Percentiles rank a stretch among this genome's conserved stretches.
Evolutionary conservation across 2,113 vertebrate species (phyloP).

Genomic region (Hippocampus abdominalis): DNA sequence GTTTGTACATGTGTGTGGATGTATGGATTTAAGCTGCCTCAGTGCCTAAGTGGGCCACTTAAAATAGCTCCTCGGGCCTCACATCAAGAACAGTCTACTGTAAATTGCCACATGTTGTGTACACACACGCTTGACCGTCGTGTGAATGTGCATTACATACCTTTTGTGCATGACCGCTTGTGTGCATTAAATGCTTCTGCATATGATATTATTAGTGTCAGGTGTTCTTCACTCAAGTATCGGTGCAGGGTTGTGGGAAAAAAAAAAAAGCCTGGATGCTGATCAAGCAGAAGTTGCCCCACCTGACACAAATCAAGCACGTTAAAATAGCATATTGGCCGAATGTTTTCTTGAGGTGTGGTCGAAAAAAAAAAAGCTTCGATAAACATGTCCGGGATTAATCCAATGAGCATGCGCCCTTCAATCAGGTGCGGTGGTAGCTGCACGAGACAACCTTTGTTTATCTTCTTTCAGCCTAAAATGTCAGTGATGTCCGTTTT

Average conservation of each 20-base stretch:
- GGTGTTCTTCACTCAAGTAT: slow-evolving; percentile 23
- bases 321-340: no score
- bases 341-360: no score
- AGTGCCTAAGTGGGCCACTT: slow-evolving; percentile 69
- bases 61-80: slow-evolving; percentile 51
- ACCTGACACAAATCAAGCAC: no score
- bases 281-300: slow-evolving; percentile 6
- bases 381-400: no score
- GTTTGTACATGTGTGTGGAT: slow-evolving; percentile 31
- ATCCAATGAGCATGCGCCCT: no score
- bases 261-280: slow-evolving; percentile 9
- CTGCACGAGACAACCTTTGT: no score
- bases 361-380: no score
- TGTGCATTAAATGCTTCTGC: slow-evolving; percentile 17
- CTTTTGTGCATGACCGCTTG: slow-evolving; percentile 7
- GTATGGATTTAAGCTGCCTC: slow-evolving; percentile 65
- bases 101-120: slow-evolving; percentile 27
- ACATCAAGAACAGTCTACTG: slow-evolving; percentile 47
- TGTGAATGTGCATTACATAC: not conserved
- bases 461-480: no score
- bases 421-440: no score
- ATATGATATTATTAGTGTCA: slow-evolving; percentile 39
- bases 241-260: slow-evolving; percentile 4
- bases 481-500: no score
- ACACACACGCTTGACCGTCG: not conserved